Percentiles rank a stretch among this genome's conserved stretches.
Evolutionary conservation across 2,797 vertebrate species (phyloP).

Genomic region (Siniperca scherzeri): DNA sequence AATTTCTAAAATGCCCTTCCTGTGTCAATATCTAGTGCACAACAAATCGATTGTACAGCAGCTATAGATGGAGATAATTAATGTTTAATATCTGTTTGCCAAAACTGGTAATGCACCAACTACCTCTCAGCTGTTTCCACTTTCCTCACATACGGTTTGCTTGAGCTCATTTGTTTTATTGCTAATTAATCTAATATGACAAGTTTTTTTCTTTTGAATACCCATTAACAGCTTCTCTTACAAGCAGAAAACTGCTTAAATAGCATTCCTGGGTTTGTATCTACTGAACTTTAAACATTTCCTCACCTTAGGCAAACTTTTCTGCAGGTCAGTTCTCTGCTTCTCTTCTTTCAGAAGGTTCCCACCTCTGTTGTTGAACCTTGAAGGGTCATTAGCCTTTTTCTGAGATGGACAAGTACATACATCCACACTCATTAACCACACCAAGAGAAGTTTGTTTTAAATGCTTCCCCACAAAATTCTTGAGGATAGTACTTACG

Average conservation of each 20-base stretch:
- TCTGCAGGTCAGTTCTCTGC: slow-evolving; percentile 92
- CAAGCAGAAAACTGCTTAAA: not conserved
- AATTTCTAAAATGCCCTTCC: slow-evolving; percentile 3
- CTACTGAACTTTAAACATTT: not conserved
- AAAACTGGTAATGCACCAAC: slow-evolving; percentile 5
- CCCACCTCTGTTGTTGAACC: slow-evolving; percentile 94
- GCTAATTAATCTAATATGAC: not conserved
- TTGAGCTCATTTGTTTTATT: slow-evolving; percentile 1
- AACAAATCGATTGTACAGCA: not conserved
- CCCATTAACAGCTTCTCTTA: not conserved
- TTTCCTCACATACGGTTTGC: not conserved
- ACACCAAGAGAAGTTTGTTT: not conserved
- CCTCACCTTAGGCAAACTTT: slow-evolving; percentile 91
- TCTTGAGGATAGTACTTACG: slow-evolving; percentile 75
- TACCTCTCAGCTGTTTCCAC: not conserved
- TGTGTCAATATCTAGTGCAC: not conserved
- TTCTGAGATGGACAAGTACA: slow-evolving; percentile 79
- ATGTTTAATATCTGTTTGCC: slow-evolving; percentile 34
- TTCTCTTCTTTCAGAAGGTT: slow-evolving; percentile 96
- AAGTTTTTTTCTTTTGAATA: not conserved
- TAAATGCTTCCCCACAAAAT: not conserved
- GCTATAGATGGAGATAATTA: not conserved
- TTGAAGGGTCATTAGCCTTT: slow-evolving; percentile 91
- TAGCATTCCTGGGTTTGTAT: not conserved
- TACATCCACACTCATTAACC: not conserved